Base-by-base conservation (phyloP, 2,888 invertebrate species). In the Himalopsyche tibetana region DNA sequence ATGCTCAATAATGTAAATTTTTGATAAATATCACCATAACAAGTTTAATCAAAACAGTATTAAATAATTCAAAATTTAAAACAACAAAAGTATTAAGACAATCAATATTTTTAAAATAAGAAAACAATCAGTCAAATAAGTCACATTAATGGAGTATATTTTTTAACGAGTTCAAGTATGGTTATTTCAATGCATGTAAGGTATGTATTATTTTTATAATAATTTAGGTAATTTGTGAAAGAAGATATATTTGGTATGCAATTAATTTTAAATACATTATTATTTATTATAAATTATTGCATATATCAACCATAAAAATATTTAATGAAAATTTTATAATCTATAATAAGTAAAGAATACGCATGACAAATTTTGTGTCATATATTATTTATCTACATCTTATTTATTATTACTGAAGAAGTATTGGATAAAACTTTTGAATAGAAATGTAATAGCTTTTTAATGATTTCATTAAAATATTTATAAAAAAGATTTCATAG, bases 231-330 rank as follows among this genome's bases (percentile, higher is more conserved):
- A 63, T 63, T 19, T 80, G 11, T 80, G 17, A 80, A 19, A 36
- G 12, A 80, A 42, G n/a, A 80, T 36, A 38, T 80, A 80, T 42
- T 40, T 80, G 6, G 38, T 80, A 17, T 19, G 42, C 36, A 80
- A 28, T 19, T 12, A 80, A 40, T 38, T 36, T 19, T 38, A 42
- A 15, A 42, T 40, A 80, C 38, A 40, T 80, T n/a, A 80, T 63
- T 19, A 80, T 80, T n/a, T 80, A 80, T 80, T 80, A 19, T 45
- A 4, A 80, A 80, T 80, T 42, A 80, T 40, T 80, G 42, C 80
- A 19, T 63, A 28, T 63, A 19, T 63, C 28, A 63, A 63, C 63
- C 63, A 63, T 63, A 36, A 28, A 74, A 74, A 36, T 38, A 74
- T 74, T 36, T 74, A 74, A 15, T 36, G 28, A 74, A 74, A 74